These are phyloP conservation scores for Sphaeridia pumilis DNA, from an alignment of 2,888 invertebrate genomes.

Conservation along the genomic window DNA sequence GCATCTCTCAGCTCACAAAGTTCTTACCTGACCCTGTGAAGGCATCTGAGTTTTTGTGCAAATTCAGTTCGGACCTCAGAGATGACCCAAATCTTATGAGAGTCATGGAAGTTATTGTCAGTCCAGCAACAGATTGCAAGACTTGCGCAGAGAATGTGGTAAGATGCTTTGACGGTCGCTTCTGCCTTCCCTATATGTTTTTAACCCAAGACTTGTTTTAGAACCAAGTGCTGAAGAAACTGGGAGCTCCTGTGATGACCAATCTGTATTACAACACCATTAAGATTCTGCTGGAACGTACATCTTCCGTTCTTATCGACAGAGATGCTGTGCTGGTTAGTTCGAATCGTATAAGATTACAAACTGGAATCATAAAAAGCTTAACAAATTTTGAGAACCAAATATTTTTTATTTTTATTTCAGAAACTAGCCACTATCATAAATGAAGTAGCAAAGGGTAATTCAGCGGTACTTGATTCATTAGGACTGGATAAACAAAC, in stretches of 20 bases:
- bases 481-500: constrained; percentile 67
- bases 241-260: constrained; percentile 88
- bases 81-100: constrained; percentile 51
- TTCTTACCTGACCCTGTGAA: constrained; percentile 87
- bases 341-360: neutral
- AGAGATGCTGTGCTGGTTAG: constrained; percentile 65
- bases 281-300: constrained; percentile 85
- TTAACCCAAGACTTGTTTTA: too few relatives aligned
- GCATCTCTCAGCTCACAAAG: constrained; percentile 52
- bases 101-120: constrained; percentile 76
- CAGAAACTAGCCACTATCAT: constrained; percentile 48
- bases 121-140: constrained; percentile 82
- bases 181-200: neutral
- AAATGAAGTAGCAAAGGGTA: constrained; percentile 62
- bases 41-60: constrained; percentile 72
- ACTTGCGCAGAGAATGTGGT: constrained; percentile 68
- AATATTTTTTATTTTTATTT: constrained; percentile 10
- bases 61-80: constrained; percentile 67
- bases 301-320: constrained; percentile 94
- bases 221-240: constrained; percentile 74
- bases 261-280: constrained; percentile 92
- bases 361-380: too few relatives aligned
- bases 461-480: constrained; percentile 53
- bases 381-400: too few relatives aligned
- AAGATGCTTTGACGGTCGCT: constrained; percentile 39